Evolutionary conservation across 2,888 invertebrate species (phyloP).

Genomic region (Bombylius discolor): DNA sequence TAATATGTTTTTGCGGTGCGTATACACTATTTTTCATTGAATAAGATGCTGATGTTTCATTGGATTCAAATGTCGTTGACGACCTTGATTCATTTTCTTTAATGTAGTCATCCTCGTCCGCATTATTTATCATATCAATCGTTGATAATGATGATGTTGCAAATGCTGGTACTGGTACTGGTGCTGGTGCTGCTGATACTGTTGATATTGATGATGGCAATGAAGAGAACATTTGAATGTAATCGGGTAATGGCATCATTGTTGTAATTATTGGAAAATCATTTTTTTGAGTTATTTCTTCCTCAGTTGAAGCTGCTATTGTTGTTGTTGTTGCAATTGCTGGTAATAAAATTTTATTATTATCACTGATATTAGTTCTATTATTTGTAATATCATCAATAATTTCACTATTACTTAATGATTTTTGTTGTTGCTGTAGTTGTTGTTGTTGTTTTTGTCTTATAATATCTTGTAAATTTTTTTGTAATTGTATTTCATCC

Average conservation of each 20-base stretch:
- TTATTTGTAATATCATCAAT: neutral
- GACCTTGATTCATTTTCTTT: slow-evolving; percentile 6
- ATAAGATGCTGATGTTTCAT: slow-evolving; percentile 1
- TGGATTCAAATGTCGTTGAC: neutral
- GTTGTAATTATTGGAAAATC: slow-evolving; percentile 9
- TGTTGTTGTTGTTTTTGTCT: slow-evolving; percentile 1
- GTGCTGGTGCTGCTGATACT: slow-evolving; percentile 6
- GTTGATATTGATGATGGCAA: slow-evolving; percentile 2
- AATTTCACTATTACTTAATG: neutral
- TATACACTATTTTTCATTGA: neutral
- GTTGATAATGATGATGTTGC: slow-evolving; percentile 12
- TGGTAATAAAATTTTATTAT: neutral
- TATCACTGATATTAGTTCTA: neutral
- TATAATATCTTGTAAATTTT: slow-evolving; percentile 8
- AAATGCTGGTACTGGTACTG: slow-evolving; percentile 10
- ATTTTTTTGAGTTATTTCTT: neutral
- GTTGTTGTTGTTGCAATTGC: neutral
- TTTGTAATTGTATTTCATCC: slow-evolving; percentile 7
- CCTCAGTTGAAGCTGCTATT: slow-evolving; percentile 14
- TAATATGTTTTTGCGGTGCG: neutral
- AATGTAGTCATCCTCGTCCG: slow-evolving; percentile 1
- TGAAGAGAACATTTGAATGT: slow-evolving; percentile 8
- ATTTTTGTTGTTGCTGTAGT: neutral
- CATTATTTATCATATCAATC: neutral
- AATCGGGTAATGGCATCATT: slow-evolving; percentile 12